phyloP scores from a whole-genome alignment of 2,888 invertebrate species.

The Leucophenga maculata region DNA sequence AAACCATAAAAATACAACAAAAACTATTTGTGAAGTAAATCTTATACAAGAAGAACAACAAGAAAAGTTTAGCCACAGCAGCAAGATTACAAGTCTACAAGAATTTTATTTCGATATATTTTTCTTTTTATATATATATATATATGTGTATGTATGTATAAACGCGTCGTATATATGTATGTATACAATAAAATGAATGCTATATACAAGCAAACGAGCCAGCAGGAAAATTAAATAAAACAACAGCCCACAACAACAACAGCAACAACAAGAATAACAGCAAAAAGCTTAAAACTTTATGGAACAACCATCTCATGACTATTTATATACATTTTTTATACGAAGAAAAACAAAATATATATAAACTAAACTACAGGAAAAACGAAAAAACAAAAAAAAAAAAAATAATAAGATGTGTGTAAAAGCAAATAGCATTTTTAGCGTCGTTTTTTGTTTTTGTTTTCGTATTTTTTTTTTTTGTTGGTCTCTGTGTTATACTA shows the following conservation, averaged over 20 bases:
- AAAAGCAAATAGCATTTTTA: background rate
- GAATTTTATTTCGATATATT: slow-evolving; percentile 13
- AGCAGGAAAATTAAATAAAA: slow-evolving; percentile 21
- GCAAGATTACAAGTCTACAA: slow-evolving; percentile 11
- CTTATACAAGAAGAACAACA: background rate
- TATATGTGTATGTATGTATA: too few species aligned
- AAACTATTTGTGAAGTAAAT: background rate
- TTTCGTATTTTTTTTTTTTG: background rate
- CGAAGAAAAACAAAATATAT: slow-evolving; percentile 41
- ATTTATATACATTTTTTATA: slow-evolving; percentile 36
- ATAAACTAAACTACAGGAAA: slow-evolving; percentile 48
- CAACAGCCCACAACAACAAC: slow-evolving; percentile 35
- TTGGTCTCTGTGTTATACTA: background rate
- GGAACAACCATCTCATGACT: slow-evolving; percentile 19
- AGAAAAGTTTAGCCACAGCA: background rate
- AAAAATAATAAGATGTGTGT: background rate
- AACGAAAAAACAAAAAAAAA: slow-evolving; percentile 1
- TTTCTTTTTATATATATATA: background rate
- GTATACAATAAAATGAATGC: slow-evolving; percentile 6
- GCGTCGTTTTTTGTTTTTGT: background rate
- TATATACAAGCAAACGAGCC: too few species aligned
- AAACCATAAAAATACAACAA: background rate
- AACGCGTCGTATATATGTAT: background rate
- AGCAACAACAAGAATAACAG: slow-evolving; percentile 1
- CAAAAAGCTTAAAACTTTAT: background rate